Percentiles rank a stretch among this genome's conserved stretches.
Evolutionary conservation across 2,888 invertebrate genomes (phyloP).

Genomic region (Drosophila birchii): DNA sequence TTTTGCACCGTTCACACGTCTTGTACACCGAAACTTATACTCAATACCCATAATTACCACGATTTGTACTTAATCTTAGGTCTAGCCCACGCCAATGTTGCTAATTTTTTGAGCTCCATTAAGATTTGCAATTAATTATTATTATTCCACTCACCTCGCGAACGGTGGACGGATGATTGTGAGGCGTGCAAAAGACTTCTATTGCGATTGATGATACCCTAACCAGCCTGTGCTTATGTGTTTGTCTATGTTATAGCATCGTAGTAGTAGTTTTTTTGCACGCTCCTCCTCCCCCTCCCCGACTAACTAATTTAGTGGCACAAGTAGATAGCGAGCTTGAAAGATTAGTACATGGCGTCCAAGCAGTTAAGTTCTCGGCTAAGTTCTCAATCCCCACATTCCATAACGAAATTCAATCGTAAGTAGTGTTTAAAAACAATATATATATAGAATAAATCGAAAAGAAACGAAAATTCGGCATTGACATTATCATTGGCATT

Average conservation of each 20-base stretch:
- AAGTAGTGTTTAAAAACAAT: slow-evolving; percentile 47
- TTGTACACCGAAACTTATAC: slow-evolving; percentile 38
- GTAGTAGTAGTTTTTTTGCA: slow-evolving; percentile 80
- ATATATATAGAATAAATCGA: slow-evolving; percentile 37
- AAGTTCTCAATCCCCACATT: slow-evolving; percentile 71
- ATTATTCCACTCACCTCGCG: neutral
- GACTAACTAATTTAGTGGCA: slow-evolving; percentile 37
- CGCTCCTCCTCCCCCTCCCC: slow-evolving; percentile 23
- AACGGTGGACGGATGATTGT: slow-evolving; percentile 4
- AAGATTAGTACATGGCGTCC: slow-evolving; percentile 62
- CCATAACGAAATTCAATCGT: slow-evolving; percentile 55
- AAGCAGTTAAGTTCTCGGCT: slow-evolving; percentile 50
- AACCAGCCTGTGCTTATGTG: slow-evolving; percentile 45
- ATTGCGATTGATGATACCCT: slow-evolving; percentile 64
- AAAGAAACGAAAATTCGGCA: slow-evolving; percentile 47
- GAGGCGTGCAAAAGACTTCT: slow-evolving; percentile 81
- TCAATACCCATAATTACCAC: slow-evolving; percentile 44
- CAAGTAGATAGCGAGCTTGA: slow-evolving; percentile 66
- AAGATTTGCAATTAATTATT: neutral
- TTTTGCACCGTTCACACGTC: slow-evolving; percentile 79
- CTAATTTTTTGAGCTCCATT: slow-evolving; percentile 60
- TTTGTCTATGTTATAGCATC: slow-evolving; percentile 43
- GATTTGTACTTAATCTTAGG: slow-evolving; percentile 42
- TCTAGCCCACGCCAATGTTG: slow-evolving; percentile 46
- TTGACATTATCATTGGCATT: slow-evolving; percentile 68